Evolutionary conservation across 2,797 vertebrate genomes (phyloP), one percentile per base, ranked within the genome.

Genomic region (Champsocephalus gunnari): DNA sequence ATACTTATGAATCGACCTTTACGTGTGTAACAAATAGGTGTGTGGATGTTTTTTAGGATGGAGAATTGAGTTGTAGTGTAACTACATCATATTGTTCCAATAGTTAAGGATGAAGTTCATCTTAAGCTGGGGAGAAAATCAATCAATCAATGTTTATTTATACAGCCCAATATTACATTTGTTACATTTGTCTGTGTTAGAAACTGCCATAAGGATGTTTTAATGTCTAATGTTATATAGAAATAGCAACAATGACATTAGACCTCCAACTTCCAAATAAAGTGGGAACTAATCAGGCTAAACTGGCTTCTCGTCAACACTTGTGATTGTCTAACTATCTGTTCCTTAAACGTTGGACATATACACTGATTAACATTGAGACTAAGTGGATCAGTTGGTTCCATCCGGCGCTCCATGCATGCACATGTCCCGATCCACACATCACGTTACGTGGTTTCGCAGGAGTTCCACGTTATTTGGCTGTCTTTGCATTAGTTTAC

Each of bases 161-260:
- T 28, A 28, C 5, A 5, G 28, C 28, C 28, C 4, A 28, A 28
- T 28, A 28, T 28, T 4, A 28, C 28, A 28, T 5, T 5, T 28
- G 28, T 28, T 21, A 21, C 21, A 21, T 21, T 21, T 28, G 28
- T 28, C 28, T n/a, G 45, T 45, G 51, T 28, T 28, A 11, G 11
- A 14, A 21, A 43, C 38, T 54, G 41, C 61, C 9, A 12, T 9
- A 9, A 44, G 43, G 43, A 21, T 19, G 53, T 11, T 66, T 68
- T 38, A 51, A 57, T 62, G 53, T 73, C 53, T 65, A 66, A 71
- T 86, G 28, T 28, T 28, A 56, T 74, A 73, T 71, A 84, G 65
- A 68, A 80, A 78, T 67, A 43, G 56, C 69, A 75, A 77, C 57
- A 60, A 51, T 64, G 53, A 44, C 32, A 49, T 63, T 45, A 69